Base-by-base conservation (phyloP, 2,888 invertebrate genomes). In the Congeria kusceri region DNA sequence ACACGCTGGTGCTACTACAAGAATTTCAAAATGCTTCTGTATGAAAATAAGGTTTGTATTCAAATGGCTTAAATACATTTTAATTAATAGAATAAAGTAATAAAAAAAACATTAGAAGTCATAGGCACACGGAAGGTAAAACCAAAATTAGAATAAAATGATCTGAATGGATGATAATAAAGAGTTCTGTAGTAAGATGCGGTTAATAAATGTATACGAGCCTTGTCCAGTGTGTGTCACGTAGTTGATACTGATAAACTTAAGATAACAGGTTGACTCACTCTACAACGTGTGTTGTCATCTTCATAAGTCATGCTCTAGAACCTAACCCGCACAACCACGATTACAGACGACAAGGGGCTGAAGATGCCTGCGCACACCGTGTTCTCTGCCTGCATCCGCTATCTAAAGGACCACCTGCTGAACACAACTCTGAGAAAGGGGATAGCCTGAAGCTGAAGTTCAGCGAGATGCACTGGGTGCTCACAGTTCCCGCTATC, bases 21-120 rank as follows among this genome's bases (percentile, higher is more conserved):
- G 15, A 63, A 69, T 2, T 80, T 80, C 32, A 80, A 80, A 57
- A 80, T 80, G 80, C n/a, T 76, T 23, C 58, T 80, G 18, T 80
- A 75, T 32, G 65, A 80, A n/a, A 64, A 72, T 32, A 72, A 75
- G 47, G 80, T 80, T 49, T 32, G 56, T 20, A 49, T 5, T 5
- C 46, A 44, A n/a, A n/a, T n/a, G n/a, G 46, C n/a, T 44, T 4
- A 20, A 32, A 3, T 62, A 18, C 18, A 20, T 49, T 4, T 5
- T 49, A 15, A 49, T 4, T 20, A 20, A 49, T 49, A 3, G 5
- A 49, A 32, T 32, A 7, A 32, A 32, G 11, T 32, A n/a, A 11
- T 11, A 32, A 7, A 32, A 11, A 32, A 32, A 32, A 32, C 32
- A 32, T 32, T 7, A 32, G 11, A 32, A 32, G 32, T 4, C 32